Evolutionary conservation across 2,888 invertebrate species (phyloP).

Genomic region (Atherix ibis): DNA sequence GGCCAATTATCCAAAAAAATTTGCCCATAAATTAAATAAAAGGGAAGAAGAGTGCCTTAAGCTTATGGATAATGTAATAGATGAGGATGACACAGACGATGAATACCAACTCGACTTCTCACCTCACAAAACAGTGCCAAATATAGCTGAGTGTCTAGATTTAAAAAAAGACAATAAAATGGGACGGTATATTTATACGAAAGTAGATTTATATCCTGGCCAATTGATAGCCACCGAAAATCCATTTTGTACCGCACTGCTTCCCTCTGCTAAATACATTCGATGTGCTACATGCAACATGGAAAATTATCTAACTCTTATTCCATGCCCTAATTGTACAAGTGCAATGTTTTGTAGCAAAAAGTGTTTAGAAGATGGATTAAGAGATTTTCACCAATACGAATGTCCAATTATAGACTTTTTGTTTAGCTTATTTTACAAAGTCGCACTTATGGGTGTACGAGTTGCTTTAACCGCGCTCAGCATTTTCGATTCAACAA

Average conservation of each 20-base stretch:
- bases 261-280: slow-evolving; percentile 28
- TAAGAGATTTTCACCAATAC: slow-evolving; percentile 51
- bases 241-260: slow-evolving; percentile 45
- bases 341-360: slow-evolving; percentile 30
- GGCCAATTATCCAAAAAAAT: slow-evolving; percentile 42
- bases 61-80: slow-evolving; percentile 19
- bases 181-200: slow-evolving; percentile 58
- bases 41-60: slow-evolving; percentile 39
- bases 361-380: slow-evolving; percentile 36
- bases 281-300: slow-evolving; percentile 29
- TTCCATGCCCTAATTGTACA: slow-evolving; percentile 30
- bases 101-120: slow-evolving; percentile 24
- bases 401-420: slow-evolving; percentile 58
- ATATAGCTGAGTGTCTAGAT: slow-evolving; percentile 46
- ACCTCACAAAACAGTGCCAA: slow-evolving; percentile 35
- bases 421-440: slow-evolving; percentile 44
- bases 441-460: slow-evolving; percentile 53
- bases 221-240: slow-evolving; percentile 64
- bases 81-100: slow-evolving; percentile 16
- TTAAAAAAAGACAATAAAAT: slow-evolving; percentile 40
- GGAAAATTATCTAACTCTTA: slow-evolving; percentile 27
- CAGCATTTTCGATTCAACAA: slow-evolving; percentile 27
- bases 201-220: slow-evolving; percentile 49
- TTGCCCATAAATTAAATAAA: slow-evolving; percentile 43
- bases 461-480: slow-evolving; percentile 40